Conservation (phyloP, 2,113 vertebrate genomes). For the Lepus americanus region DNA sequence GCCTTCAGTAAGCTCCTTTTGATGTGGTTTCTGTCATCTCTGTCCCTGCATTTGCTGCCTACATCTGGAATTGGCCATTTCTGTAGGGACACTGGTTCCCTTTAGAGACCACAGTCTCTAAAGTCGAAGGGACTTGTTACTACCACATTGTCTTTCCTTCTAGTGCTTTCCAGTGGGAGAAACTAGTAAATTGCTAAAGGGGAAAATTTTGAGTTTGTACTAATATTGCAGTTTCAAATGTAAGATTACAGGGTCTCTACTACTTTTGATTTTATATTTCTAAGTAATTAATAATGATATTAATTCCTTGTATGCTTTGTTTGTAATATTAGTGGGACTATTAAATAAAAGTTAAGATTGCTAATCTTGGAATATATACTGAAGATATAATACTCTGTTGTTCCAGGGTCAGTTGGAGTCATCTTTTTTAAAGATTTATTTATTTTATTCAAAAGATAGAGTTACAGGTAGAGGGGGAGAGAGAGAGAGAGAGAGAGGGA, state of each 20-base stretch:
- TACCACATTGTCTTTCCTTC: not conserved
- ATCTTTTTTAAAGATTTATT: too few relatives aligned
- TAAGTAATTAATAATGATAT: not conserved
- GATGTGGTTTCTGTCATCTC: not conserved
- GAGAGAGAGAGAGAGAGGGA: too few relatives aligned
- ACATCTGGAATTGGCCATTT: not conserved
- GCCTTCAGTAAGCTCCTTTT: not conserved
- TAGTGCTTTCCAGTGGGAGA: not conserved
- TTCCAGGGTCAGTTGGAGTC: not conserved
- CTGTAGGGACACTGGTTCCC: not conserved
- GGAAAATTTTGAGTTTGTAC: not conserved
- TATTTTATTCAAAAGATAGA: too few relatives aligned
- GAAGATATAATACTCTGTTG: not conserved
- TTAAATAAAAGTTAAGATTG: not conserved
- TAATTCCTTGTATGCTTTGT: not conserved
- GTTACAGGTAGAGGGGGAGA: too few relatives aligned
- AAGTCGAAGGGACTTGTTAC: not conserved
- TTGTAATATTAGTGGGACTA: not conserved
- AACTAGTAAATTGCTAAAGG: not conserved
- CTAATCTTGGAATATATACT: not conserved
- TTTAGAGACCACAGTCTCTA: not conserved
- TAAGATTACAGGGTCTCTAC: not conserved
- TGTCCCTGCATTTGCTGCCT: not conserved
- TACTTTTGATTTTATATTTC: not conserved
- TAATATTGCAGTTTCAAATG: not conserved